phyloP scores from a whole-genome alignment of 2,113 vertebrate species.

The Phrynocephalus versicolor region DNA sequence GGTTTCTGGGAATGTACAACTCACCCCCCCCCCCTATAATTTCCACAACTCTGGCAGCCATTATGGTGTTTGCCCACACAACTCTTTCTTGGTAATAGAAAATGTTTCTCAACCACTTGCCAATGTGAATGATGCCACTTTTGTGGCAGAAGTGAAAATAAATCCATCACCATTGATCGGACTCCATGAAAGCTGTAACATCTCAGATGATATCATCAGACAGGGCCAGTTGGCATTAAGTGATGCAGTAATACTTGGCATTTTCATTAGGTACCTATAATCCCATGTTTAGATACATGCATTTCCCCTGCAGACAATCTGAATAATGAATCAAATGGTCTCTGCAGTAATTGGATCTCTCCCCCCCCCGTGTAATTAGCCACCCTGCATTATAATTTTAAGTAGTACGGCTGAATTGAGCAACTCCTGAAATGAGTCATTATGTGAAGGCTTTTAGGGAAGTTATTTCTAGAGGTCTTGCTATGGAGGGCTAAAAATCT shows the following conservation, averaged over 20 bases:
- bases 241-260: slow-evolving; percentile 54
- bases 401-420: slow-evolving; percentile 77
- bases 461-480: slow-evolving; percentile 83
- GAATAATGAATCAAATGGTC: slow-evolving; percentile 77
- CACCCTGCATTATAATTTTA: slow-evolving; percentile 81
- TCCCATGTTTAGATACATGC: slow-evolving; percentile 62
- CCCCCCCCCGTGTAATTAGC: slow-evolving; percentile 81
- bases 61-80: background rate
- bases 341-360: slow-evolving; percentile 76
- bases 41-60: too few relatives aligned
- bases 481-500: slow-evolving; percentile 77
- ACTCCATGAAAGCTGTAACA: slow-evolving; percentile 42
- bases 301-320: slow-evolving; percentile 65
- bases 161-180: too few relatives aligned
- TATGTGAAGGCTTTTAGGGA: slow-evolving; percentile 82
- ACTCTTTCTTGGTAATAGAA: background rate
- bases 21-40: too few relatives aligned
- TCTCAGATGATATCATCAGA: slow-evolving; percentile 38
- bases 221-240: slow-evolving; percentile 55
- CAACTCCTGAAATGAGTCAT: slow-evolving; percentile 80
- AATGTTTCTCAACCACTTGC: background rate
- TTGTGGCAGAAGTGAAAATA: background rate
- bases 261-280: slow-evolving; percentile 64
- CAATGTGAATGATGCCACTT: background rate
- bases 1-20: too few relatives aligned